phyloP scores from a whole-genome alignment of 2,888 invertebrate species.

The Agapetus fuscipes region DNA sequence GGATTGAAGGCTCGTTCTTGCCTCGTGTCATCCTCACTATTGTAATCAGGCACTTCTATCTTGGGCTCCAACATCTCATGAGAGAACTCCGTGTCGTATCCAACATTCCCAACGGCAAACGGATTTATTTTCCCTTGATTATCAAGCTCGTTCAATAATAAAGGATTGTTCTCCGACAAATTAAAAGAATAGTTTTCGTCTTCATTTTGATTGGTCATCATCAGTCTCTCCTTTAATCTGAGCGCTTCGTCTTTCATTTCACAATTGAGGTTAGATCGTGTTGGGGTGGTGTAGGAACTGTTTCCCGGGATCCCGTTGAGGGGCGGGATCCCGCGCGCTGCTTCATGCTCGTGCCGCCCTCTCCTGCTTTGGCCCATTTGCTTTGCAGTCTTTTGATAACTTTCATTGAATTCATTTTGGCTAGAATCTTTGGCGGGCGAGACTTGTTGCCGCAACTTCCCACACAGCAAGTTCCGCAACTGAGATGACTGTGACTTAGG shows the following conservation, averaged over 20 bases:
- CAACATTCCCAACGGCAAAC: slow-evolving; percentile 24
- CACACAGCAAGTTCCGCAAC: slow-evolving; percentile 47
- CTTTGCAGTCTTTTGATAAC: slow-evolving; percentile 38
- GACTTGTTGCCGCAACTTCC: slow-evolving; percentile 43
- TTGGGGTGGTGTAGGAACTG: slow-evolving; percentile 1
- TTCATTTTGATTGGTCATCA: slow-evolving; percentile 16
- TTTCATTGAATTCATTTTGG: slow-evolving; percentile 45
- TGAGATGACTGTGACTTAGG: slow-evolving; percentile 46
- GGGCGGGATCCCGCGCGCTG: slow-evolving; percentile 9
- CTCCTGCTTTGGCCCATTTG: slow-evolving; percentile 35
- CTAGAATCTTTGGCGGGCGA: slow-evolving; percentile 48
- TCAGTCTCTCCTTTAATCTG: slow-evolving; percentile 17
- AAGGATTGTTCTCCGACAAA: slow-evolving; percentile 14
- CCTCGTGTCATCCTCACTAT: slow-evolving; percentile 53
- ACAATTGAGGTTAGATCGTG: slow-evolving; percentile 17
- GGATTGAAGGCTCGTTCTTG: slow-evolving; percentile 19
- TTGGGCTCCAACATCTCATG: slow-evolving; percentile 46
- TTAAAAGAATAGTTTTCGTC: slow-evolving; percentile 17
- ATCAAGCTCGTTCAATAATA: slow-evolving; percentile 16
- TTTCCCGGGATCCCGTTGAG: slow-evolving; percentile 19
- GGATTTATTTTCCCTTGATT: slow-evolving; percentile 25
- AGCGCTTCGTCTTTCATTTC: slow-evolving; percentile 19
- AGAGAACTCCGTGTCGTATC: slow-evolving; percentile 30
- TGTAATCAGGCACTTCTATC: slow-evolving; percentile 63
- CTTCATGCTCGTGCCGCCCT: slow-evolving; percentile 11